Evolutionary conservation across 1,140 invertebrate species (phyloP).

Genomic region (Ceratoteleas bidentatus): DNA sequence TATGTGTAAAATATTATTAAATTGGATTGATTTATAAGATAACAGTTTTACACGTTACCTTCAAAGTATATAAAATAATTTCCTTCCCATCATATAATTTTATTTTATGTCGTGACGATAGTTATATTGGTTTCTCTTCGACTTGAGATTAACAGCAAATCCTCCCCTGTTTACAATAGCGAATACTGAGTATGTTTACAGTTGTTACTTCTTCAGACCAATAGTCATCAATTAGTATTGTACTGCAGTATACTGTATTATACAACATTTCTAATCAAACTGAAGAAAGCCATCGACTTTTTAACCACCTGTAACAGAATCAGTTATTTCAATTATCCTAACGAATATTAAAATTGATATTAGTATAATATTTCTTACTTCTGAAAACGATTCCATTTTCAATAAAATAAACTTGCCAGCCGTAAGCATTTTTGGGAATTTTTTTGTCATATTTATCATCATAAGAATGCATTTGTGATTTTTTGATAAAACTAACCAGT

Average conservation of each 20-base stretch:
- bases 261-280: neutral
- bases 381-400: neutral
- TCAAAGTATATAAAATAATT: no score
- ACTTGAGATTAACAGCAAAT: no score
- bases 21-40: no score
- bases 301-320: conserved; percentile 4
- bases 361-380: neutral
- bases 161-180: no score
- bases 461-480: neutral
- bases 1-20: no score
- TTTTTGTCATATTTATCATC: neutral
- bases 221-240: no score
- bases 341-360: neutral
- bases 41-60: no score
- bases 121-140: no score
- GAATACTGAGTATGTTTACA: no score
- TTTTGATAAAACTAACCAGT: neutral
- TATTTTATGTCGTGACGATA: no score
- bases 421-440: conserved; percentile 5
- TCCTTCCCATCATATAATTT: no score
- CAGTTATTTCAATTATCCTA: neutral
- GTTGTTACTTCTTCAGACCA: no score
- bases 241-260: neutral
- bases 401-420: conserved; percentile 1
- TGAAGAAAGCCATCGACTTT: conserved; percentile 10